Percentiles rank a stretch among this genome's conserved stretches.
These are phyloP conservation scores for Chaetura pelagica DNA, from an alignment of 2,113 vertebrate species.

Conservation along the genomic window DNA sequence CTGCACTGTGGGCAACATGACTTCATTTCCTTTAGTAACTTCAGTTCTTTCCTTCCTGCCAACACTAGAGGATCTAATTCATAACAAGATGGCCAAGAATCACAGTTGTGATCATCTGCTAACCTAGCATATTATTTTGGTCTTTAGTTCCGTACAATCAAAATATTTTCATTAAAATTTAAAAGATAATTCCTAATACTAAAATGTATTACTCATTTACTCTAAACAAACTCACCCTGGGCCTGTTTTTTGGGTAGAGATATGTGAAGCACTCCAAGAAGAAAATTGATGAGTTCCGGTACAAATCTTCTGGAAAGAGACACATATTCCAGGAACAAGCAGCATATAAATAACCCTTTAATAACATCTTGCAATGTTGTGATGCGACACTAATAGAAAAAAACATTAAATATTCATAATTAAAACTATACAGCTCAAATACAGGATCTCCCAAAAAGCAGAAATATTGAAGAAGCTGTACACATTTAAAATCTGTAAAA, in stretches of 20 bases:
- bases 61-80: neutral
- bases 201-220: neutral
- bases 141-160: neutral
- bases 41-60: slow-evolving; percentile 20
- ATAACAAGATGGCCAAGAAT: neutral
- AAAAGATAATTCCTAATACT: neutral
- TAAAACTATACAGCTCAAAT: neutral
- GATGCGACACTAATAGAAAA: slow-evolving; percentile 82
- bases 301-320: slow-evolving; percentile 88
- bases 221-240: slow-evolving; percentile 72
- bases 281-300: slow-evolving; percentile 92
- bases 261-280: slow-evolving; percentile 86
- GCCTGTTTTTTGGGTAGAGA: slow-evolving; percentile 77
- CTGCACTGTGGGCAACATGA: neutral
- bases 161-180: neutral
- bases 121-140: neutral
- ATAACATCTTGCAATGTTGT: slow-evolving; percentile 81
- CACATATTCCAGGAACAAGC: slow-evolving; percentile 88
- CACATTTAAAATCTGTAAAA: neutral
- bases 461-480: neutral
- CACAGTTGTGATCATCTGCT: neutral
- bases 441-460: neutral
- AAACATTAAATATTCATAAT: neutral
- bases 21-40: slow-evolving; percentile 6
- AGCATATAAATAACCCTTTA: slow-evolving; percentile 87